Evolutionary conservation across 2,888 invertebrate genomes (phyloP).

Genomic region (Malthinus seriepunctatus): DNA sequence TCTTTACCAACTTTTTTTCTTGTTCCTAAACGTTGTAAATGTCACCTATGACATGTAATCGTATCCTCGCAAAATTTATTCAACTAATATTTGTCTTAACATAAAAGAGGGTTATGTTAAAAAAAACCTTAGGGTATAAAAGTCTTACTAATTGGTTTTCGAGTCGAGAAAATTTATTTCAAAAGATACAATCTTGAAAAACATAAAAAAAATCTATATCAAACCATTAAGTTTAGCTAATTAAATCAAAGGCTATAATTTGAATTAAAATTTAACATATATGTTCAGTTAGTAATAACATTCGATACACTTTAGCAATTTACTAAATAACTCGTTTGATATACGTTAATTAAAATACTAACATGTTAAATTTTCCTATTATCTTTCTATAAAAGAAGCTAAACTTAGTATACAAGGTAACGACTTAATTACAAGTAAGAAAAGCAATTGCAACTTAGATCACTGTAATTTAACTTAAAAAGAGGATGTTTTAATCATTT

Average conservation of each 20-base stretch:
- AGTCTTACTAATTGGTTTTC: no score
- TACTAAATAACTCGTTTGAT: neutral
- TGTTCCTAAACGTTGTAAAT: constrained; percentile 44
- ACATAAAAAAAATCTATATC: neutral
- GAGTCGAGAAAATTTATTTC: no score
- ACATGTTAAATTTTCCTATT: no score
- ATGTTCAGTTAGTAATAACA: neutral
- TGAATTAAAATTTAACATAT: no score
- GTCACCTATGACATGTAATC: constrained; percentile 46
- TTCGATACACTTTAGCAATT: neutral
- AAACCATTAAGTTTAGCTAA: neutral
- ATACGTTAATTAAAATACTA: neutral
- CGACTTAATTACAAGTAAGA: constrained; percentile 10
- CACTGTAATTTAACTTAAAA: constrained; percentile 2
- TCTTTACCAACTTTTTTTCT: constrained; percentile 43
- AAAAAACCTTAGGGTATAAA: no score
- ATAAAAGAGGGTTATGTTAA: no score
- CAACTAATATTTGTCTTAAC: constrained; percentile 38
- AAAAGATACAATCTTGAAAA: no score
- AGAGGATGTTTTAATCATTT: constrained; percentile 2
- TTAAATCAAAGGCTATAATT: constrained; percentile 5
- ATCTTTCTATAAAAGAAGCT: neutral
- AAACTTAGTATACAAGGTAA: constrained; percentile 4
- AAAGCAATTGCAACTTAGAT: neutral
- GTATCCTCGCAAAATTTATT: constrained; percentile 45